These are phyloP conservation scores for Antechinus stuartii DNA, from an alignment of 2,113 vertebrate genomes.

Conservation along the genomic window DNA sequence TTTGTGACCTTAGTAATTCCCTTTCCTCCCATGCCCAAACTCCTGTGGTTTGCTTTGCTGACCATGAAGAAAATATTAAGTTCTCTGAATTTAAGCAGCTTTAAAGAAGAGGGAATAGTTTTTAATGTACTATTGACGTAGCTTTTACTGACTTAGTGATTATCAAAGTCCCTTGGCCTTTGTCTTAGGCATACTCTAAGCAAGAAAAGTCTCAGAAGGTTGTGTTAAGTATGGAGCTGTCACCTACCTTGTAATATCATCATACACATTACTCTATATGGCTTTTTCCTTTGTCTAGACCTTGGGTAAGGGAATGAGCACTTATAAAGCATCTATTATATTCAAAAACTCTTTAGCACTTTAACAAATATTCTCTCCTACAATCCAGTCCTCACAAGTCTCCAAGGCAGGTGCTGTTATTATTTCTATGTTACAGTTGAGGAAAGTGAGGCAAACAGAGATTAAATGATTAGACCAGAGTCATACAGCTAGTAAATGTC, in stretches of 20 bases:
- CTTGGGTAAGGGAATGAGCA: neutral
- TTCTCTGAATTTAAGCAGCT: neutral
- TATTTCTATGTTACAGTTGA: neutral
- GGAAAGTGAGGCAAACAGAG: neutral
- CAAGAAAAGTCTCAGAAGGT: neutral
- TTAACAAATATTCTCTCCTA: neutral
- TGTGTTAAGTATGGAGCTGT: neutral
- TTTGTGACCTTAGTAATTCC: conserved; percentile 1
- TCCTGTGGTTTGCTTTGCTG: neutral
- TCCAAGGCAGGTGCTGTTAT: neutral
- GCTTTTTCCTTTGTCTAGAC: neutral
- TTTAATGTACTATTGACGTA: neutral
- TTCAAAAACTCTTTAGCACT: neutral
- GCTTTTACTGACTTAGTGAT: neutral
- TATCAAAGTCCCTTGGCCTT: neutral
- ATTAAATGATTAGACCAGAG: neutral
- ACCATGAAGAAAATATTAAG: neutral
- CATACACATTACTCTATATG: neutral
- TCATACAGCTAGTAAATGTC: neutral
- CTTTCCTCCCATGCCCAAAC: neutral
- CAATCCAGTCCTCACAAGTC: neutral
- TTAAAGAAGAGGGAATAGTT: neutral
- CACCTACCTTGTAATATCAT: neutral
- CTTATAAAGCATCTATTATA: neutral
- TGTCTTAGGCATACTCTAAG: neutral